These are phyloP conservation scores for Aphaenogaster ashmeadi DNA, from an alignment of 1,140 invertebrate species.

Conservation along the genomic window DNA sequence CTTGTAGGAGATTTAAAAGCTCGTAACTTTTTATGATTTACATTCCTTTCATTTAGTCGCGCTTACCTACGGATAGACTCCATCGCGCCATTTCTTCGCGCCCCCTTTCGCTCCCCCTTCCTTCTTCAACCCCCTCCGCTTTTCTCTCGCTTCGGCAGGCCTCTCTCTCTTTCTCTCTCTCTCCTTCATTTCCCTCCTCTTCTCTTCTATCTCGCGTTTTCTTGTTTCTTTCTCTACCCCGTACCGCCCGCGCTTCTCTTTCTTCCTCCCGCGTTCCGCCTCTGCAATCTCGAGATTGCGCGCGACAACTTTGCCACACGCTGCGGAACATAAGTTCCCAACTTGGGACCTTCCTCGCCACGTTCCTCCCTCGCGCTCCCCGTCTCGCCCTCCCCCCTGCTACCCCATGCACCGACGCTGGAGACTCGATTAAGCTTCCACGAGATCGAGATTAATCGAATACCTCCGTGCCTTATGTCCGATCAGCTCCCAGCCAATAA, in stretches of 20 bases:
- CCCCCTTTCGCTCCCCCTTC: neutral
- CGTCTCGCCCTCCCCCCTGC: neutral
- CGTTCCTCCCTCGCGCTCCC: neutral
- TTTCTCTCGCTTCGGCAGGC: slow-evolving; percentile 39
- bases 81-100: slow-evolving; percentile 72
- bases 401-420: neutral
- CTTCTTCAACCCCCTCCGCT: neutral
- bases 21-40: slow-evolving; percentile 88
- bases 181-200: slow-evolving; percentile 12
- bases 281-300: slow-evolving; percentile 76
- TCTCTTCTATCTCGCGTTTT: slow-evolving; percentile 5
- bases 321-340: slow-evolving; percentile 69
- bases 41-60: slow-evolving; percentile 87
- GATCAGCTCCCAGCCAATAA: slow-evolving; percentile 67
- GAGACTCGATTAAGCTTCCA: slow-evolving; percentile 70
- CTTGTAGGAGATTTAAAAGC: slow-evolving; percentile 88
- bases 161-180: slow-evolving; percentile 4
- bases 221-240: slow-evolving; percentile 31
- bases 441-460: slow-evolving; percentile 76
- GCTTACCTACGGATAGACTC: slow-evolving; percentile 84
- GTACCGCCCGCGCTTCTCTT: neutral
- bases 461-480: slow-evolving; percentile 49
- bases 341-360: slow-evolving; percentile 53
- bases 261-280: slow-evolving; percentile 74
- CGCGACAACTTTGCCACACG: slow-evolving; percentile 71